Evolutionary conservation across 2,113 vertebrate species (phyloP), one percentile per base, ranked within the genome.

Genomic region (Turdus rufiventris): DNA sequence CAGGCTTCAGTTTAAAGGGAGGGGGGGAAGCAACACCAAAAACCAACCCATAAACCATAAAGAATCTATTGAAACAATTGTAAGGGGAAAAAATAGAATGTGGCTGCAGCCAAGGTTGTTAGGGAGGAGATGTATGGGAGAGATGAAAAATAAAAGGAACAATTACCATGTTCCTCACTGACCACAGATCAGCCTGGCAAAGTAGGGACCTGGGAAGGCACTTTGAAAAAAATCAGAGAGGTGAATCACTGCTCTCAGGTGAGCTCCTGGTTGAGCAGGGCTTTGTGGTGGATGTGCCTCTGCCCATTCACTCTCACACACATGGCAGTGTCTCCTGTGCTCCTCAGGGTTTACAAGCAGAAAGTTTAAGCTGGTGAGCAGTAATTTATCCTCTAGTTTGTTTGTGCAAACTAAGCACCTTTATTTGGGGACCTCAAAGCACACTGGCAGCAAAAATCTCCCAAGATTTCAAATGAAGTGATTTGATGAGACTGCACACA

Each of bases 41-140:
- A 85, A 40, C 68, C 80, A 93, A 95, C 92, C 80, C 94, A 95
- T 93, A 96, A 96, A 92, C 91, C 95, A 95, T 91, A 96, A 91
- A 94, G 89, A 94, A 94, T 96, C 92, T 82, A 97, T 87, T 94
- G 93, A 95, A 93, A 95, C 75, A 94, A 95, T 96, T 95, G 89
- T 87, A 73, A 91, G 18, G 51, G 65, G 89, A 40, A 67, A 68
- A 93, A 96, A 93, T 75, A 91, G 92, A 92, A 86, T 68, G 93
- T 78, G 72, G 54, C 91, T 94, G 92, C 36, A 89, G 83, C 88
- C 1, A 20, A 77, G 79, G 88, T 86, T 88, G 91, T 92, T 71
- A 85, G 65, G 54, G 68, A 95, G 47, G 76, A 93, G 85, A 90
- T 93, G 82, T 5, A 71, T 71, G 54, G 70, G 33, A 91, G 57